Base-by-base conservation (phyloP, 2,888 invertebrate genomes). In the Margaritifera margaritifera region DNA sequence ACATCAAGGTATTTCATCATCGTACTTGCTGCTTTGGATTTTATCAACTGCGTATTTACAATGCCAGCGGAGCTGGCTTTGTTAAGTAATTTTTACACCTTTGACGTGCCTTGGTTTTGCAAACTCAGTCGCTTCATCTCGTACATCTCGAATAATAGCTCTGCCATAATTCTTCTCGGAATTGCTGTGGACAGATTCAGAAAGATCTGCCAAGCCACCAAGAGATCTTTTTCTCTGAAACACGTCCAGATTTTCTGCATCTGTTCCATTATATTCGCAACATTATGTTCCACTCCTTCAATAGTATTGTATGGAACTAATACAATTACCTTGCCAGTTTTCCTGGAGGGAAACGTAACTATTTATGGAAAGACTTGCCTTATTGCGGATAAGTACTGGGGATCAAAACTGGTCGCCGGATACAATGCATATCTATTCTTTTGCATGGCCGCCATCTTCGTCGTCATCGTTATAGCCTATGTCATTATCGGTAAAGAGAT, bases 161-260 rank as follows among this genome's bases (percentile, higher is more conserved):
- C 80, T 1, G 77, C 79, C 3, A 66, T 78, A 11, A 74, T 82
- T 15, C 69, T 82, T 20, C 62, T 82, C 2, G 78, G 75, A 2
- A 82, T 82, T 24, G 80, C 81, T 4, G 68, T 80, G 22, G 81
- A 81, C 60, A 71, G 84, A 20, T 81, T 80, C 60, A 71, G 77
- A 42, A 75, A 81, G 18, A 80, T 83, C 2, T 82, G 81, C 66
- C 67, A 74, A 22, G 80, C 81, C 0, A 64, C 76, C 15, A 62
- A 71, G 22, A 71, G 66, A 42, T 77, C 75, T 56, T 78, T 82
- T 73, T 78, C 77, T 11, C 75, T 75, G 3, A 62, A 62, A 52
- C 63, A 74, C 52, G 79, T 82, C 11, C 75, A 75, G 59, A 66
- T 71, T 2, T 74, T 80, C 42, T 80, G 82, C 50, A 64, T 73